Evolutionary conservation across 2,113 vertebrate species (phyloP).

Genomic region (Anseranas semipalmata): DNA sequence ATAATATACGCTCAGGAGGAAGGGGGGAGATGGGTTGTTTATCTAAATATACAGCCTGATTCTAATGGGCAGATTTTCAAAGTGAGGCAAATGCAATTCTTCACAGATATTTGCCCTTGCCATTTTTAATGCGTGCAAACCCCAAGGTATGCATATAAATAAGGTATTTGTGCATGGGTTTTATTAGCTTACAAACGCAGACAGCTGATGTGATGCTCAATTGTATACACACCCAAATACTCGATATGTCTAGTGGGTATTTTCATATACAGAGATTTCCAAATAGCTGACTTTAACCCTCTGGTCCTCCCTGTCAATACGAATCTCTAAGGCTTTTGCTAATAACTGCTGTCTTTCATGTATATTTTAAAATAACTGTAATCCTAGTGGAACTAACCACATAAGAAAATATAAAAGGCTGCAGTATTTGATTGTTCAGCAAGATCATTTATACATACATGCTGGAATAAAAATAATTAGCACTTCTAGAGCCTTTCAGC

Average conservation of each 20-base stretch:
- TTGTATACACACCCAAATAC: neutral
- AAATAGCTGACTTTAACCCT: constrained; percentile 39
- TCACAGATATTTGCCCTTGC: neutral
- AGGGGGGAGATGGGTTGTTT: neutral
- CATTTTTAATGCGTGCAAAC: neutral
- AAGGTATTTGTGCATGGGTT: neutral
- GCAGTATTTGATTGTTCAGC: constrained; percentile 7
- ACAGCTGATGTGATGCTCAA: neutral
- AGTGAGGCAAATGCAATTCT: neutral
- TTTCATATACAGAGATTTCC: neutral
- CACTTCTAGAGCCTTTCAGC: neutral
- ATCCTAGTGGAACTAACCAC: neutral
- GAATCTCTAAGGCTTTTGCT: neutral
- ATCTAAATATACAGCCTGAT: neutral
- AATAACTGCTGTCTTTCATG: constrained; percentile 4
- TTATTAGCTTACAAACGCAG: neutral
- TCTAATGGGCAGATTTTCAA: neutral
- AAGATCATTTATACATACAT: neutral
- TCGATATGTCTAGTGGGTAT: neutral
- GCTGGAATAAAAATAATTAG: neutral
- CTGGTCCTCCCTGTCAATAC: neutral
- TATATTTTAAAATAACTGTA: constrained; percentile 13
- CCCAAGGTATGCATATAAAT: neutral
- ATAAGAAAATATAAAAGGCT: neutral
- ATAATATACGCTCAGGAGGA: neutral